Conservation (phyloP, 2,113 vertebrate species). For the Tringa solitaria region DNA sequence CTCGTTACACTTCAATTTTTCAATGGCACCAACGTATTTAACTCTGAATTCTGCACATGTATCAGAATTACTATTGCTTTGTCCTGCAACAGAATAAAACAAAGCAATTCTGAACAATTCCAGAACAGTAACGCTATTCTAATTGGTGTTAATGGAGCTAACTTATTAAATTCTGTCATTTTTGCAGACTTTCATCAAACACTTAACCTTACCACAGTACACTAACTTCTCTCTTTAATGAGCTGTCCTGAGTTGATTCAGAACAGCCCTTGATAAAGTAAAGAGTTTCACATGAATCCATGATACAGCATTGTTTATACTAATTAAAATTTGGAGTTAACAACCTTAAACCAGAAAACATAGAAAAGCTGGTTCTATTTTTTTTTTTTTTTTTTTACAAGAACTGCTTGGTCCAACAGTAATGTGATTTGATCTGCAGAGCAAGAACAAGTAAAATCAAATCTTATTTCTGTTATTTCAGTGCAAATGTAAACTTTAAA, state of each 20-base stretch:
- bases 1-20: conserved; percentile 86
- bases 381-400: background rate
- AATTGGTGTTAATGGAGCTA: background rate
- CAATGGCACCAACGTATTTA: conserved; percentile 92
- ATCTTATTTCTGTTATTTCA: background rate
- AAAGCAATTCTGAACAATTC: background rate
- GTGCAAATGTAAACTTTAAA: background rate
- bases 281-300: background rate
- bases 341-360: background rate
- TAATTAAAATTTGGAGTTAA: background rate
- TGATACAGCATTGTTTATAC: background rate
- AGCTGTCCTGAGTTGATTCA: background rate
- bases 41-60: conserved; percentile 92
- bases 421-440: background rate
- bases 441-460: background rate
- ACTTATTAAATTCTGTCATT: background rate
- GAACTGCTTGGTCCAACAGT: background rate
- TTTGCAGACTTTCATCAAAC: background rate
- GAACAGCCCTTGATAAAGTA: background rate
- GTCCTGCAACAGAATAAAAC: conserved; percentile 64
- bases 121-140: background rate
- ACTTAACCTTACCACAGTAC: background rate
- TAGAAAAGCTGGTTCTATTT: background rate
- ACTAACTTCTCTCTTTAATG: background rate
- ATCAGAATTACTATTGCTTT: conserved; percentile 88